These are phyloP conservation scores for Entelurus aequoreus DNA, from an alignment of 2,113 vertebrate species.

Conservation along the genomic window DNA sequence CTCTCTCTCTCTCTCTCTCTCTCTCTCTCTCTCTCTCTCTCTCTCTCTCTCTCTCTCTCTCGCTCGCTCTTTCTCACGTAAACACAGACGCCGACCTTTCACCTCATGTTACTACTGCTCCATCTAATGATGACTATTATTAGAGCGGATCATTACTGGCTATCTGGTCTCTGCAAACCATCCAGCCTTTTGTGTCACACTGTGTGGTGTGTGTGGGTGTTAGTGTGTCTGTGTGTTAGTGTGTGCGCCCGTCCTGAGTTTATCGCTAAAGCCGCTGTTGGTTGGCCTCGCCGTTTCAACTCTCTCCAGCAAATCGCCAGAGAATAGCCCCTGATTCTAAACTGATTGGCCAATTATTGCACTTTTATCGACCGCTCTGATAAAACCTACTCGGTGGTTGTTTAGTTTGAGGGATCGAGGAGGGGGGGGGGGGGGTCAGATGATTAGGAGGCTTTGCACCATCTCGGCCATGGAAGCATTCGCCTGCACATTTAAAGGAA, in stretches of 20 bases:
- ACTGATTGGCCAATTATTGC: conserved; percentile 47
- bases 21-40: neutral
- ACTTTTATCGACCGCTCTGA: conserved; percentile 28
- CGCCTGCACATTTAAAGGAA: no score
- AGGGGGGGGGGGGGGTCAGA: conserved; percentile 13
- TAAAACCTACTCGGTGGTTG: conserved; percentile 6
- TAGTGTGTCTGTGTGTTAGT: conserved; percentile 8
- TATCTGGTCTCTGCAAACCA: conserved; percentile 30
- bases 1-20: neutral
- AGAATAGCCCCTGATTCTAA: conserved; percentile 51
- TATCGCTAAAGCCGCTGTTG: conserved; percentile 23
- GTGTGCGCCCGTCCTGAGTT: conserved; percentile 2
- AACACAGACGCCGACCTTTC: conserved; percentile 21
- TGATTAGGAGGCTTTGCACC: conserved; percentile 5
- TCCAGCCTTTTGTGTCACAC: conserved; percentile 9
- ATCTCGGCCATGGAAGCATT: no score
- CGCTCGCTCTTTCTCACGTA: neutral
- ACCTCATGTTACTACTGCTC: conserved; percentile 22
- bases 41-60: neutral
- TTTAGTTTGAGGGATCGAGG: conserved; percentile 1
- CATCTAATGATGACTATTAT: conserved; percentile 41
- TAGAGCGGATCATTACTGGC: conserved; percentile 41
- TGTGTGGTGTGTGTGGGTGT: neutral
- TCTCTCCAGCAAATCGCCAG: conserved; percentile 19
- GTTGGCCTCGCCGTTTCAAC: conserved; percentile 13